Conservation (phyloP, 2,797 vertebrate genomes). For the Basileuterus tristriatus region DNA sequence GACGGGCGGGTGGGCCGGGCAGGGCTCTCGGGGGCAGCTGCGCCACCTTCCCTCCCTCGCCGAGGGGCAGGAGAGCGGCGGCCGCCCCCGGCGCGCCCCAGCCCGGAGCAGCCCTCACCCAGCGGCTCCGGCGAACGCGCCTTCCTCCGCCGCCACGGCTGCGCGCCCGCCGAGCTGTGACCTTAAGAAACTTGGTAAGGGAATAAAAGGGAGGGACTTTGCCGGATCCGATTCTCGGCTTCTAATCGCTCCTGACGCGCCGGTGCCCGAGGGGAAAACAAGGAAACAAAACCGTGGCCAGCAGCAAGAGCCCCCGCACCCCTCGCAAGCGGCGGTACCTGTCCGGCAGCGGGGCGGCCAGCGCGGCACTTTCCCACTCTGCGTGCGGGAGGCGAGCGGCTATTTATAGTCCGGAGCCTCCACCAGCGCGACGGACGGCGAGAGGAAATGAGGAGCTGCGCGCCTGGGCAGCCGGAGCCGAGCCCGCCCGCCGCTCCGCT, state of each 20-base stretch:
- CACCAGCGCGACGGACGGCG: neutral
- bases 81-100: neutral
- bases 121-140: neutral
- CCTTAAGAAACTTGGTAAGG: slow-evolving; percentile 48
- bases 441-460: neutral
- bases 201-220: slow-evolving; percentile 14
- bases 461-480: neutral
- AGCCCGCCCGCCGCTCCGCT: neutral
- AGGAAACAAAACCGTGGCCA: neutral
- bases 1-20: neutral
- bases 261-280: neutral
- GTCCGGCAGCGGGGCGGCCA: neutral
- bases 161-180: neutral
- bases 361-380: neutral
- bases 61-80: neutral
- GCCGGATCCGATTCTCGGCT: neutral
- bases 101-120: neutral
- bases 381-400: slow-evolving; percentile 7
- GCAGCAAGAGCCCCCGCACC: neutral
- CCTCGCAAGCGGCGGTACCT: slow-evolving; percentile 1
- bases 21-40: neutral
- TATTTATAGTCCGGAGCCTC: slow-evolving; percentile 75
- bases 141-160: neutral
- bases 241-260: neutral
- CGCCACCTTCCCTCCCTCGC: neutral